phyloP scores from a whole-genome alignment of 1,140 invertebrate species.

The Plutomurus gul region DNA sequence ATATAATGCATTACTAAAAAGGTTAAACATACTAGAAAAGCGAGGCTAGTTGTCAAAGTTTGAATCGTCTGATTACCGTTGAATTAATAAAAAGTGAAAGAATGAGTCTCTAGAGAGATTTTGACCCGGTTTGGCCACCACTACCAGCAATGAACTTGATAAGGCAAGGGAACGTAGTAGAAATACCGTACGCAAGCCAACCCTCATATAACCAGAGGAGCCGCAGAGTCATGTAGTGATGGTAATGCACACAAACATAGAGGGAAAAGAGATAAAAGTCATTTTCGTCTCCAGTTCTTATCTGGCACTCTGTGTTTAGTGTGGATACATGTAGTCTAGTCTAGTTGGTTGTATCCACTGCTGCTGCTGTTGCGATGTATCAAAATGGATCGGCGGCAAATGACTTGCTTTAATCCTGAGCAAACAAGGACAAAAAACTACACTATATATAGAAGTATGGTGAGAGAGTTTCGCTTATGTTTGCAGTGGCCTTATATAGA shows the following conservation, averaged over 20 bases:
- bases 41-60: no score
- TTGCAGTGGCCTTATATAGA: conserved; percentile 11
- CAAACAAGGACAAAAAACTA: conserved; percentile 39
- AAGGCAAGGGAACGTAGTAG: no score
- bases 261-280: background rate
- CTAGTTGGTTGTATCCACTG: no score
- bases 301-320: background rate
- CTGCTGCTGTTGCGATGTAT: background rate
- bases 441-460: background rate
- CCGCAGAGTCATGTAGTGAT: background rate
- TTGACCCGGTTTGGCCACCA: no score
- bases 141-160: no score
- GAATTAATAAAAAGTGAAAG: no score
- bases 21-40: no score
- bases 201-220: no score
- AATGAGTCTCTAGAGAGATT: no score
- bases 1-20: no score
- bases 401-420: conserved; percentile 44
- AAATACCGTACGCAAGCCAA: no score
- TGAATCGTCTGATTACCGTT: no score
- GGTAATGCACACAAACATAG: background rate
- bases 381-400: conserved; percentile 40
- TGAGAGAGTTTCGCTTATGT: background rate
- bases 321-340: background rate
- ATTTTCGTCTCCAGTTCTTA: conserved; percentile 4